Evolutionary conservation across 2,113 vertebrate genomes (phyloP), one percentile per base, ranked within the genome.

Genomic region (Hippocampus barbouri): DNA sequence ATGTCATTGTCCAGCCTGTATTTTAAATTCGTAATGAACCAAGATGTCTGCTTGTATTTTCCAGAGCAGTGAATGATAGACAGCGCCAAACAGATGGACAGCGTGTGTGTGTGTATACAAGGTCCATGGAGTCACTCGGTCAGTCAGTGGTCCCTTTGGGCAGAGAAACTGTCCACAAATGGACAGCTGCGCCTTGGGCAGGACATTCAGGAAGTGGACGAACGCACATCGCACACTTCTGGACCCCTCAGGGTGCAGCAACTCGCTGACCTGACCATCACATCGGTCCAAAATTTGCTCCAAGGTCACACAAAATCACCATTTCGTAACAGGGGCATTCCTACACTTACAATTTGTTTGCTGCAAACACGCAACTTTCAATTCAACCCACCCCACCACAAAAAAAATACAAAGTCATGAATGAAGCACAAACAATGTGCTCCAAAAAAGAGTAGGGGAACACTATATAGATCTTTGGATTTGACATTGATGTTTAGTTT

Each of bases 171-270:
- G 88, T 83, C 86, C 88, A 86, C 86, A 85, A 86, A 86, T 84
- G 85, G 90, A 90, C 89, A 91, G 87, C 88, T 89, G 89, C 87
- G 89, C 88, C 89, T 76, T 77, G 84, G 90, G 89, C 89, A 82
- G 82, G 80, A 78, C 84, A 84, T 84, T 77, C 59, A 87, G 88
- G 85, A 90, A 87, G 81, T 86, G 83, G 88, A 89, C 87, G 87
- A 82, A 84, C 80, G 83, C 77, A 76, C 79, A 85, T 74, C 27
- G 59, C n/a, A 65, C 84, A 72, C 90, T 90, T 90, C 79, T 80
- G 79, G 68, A 59, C 66, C 83, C 83, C 91, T 84, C 72, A 43
- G 82, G 90, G 80, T 73, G 57, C 38, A 21, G 70, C 49, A 73
- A 85, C 79, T 89, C 89, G 78, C 79, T 87, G 87, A 88, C 82